These are phyloP conservation scores for Gopherus evgoodei DNA, from an alignment of 2,113 vertebrate genomes.

Conservation along the genomic window DNA sequence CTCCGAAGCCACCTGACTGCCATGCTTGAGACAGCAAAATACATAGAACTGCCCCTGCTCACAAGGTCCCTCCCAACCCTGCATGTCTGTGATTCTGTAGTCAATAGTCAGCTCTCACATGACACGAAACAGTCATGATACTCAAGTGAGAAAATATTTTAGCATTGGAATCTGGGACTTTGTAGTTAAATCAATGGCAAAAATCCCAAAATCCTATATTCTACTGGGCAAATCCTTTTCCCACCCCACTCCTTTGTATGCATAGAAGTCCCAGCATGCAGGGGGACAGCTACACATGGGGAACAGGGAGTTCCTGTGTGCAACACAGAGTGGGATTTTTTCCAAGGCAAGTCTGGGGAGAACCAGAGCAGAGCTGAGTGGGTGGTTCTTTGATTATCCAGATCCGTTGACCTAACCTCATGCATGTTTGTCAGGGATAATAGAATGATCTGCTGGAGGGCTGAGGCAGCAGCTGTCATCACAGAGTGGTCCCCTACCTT, in stretches of 20 bases:
- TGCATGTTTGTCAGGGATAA: too few relatives aligned
- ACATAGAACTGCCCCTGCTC: too few relatives aligned
- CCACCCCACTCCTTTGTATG: background rate
- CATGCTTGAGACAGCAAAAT: too few relatives aligned
- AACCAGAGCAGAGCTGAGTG: too few relatives aligned
- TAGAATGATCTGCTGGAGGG: background rate
- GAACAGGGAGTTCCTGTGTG: background rate
- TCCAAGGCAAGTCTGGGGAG: background rate
- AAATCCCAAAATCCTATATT: background rate
- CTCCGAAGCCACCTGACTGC: too few relatives aligned
- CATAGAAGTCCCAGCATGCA: background rate
- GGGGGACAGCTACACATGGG: background rate
- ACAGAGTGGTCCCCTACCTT: background rate
- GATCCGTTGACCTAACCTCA: background rate
- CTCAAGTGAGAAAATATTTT: background rate
- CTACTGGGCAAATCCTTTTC: rapidly evolving
- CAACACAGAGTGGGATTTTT: background rate
- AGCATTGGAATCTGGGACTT: background rate
- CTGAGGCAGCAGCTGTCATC: background rate
- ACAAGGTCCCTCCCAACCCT: background rate
- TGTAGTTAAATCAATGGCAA: background rate
- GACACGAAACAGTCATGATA: background rate
- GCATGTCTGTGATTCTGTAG: background rate
- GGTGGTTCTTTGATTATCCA: background rate
- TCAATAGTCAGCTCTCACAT: background rate